phyloP scores from a whole-genome alignment of 1,140 invertebrate genomes.

The Pachypeltis micranthus region DNA sequence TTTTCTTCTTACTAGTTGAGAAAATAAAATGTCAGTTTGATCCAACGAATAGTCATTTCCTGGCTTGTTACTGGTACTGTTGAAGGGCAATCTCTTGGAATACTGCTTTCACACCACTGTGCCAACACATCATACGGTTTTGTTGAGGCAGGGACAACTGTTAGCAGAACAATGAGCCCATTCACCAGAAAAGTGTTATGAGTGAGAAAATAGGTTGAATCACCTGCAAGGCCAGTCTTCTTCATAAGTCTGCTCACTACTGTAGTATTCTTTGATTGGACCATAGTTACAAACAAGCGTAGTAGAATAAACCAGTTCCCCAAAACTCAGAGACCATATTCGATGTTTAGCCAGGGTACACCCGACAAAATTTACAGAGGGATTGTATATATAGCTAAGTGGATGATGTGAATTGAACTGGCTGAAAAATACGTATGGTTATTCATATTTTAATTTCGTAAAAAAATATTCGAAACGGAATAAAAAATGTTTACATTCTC shows the following conservation, averaged over 20 bases:
- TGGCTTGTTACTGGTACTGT: no score
- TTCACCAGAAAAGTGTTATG: no score
- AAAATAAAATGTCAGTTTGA: no score
- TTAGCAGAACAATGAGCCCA: no score
- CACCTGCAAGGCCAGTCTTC: not conserved
- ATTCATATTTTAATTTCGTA: not conserved
- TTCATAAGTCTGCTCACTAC: not conserved
- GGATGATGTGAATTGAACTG: not conserved
- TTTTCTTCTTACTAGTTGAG: no score
- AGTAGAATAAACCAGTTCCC: not conserved
- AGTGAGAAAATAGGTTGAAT: no score
- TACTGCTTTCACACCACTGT: no score
- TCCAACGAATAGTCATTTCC: no score
- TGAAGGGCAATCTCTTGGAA: no score
- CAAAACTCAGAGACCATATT: not conserved
- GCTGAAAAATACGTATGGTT: not conserved
- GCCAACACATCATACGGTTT: no score
- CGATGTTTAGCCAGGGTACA: not conserved
- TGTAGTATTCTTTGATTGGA: not conserved
- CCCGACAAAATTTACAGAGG: not conserved
- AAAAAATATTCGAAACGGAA: not conserved
- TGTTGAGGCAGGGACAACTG: no score
- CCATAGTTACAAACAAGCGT: not conserved
- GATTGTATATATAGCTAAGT: not conserved
- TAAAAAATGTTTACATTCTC: not conserved